Percentiles rank a stretch among this genome's conserved stretches.
Conservation (phyloP, 92 coral and sea anemone genomes). For the Palythoa grandiflora region DNA sequence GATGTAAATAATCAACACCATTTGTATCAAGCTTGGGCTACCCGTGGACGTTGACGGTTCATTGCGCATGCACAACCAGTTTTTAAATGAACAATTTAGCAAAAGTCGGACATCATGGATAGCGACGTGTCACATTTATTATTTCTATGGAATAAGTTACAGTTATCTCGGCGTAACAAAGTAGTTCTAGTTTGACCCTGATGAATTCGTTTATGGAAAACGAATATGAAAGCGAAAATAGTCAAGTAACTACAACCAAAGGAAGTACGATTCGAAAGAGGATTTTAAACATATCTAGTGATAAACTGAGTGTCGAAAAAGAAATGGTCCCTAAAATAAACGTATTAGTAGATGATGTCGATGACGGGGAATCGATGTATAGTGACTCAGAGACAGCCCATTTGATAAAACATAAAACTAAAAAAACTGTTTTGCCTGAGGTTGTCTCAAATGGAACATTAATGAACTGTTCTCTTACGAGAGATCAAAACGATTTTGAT, state of each 20-base stretch:
- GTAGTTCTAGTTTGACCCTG: neutral
- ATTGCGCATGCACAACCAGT: no score
- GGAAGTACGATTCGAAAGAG: constrained; percentile 37
- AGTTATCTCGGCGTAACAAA: neutral
- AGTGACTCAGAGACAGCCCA: neutral
- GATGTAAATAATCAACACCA: no score
- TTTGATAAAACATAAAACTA: constrained; percentile 19
- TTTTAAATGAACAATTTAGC: no score
- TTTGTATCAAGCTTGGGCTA: no score
- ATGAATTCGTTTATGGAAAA: constrained; percentile 4
- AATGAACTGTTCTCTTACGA: neutral
- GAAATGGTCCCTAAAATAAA: constrained; percentile 45
- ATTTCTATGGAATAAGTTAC: neutral
- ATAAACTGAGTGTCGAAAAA: neutral
- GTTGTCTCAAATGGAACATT: constrained; percentile 7
- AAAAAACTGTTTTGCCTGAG: neutral
- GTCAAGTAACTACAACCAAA: neutral
- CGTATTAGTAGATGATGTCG: neutral
- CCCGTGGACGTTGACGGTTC: no score
- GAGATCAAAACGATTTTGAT: neutral
- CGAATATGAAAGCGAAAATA: neutral
- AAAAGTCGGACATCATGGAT: neutral
- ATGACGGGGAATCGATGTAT: neutral
- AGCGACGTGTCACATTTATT: constrained; percentile 19
- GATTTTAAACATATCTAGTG: neutral